phyloP scores from a whole-genome alignment of 2,888 invertebrate species.

The Apamea epomidion region DNA sequence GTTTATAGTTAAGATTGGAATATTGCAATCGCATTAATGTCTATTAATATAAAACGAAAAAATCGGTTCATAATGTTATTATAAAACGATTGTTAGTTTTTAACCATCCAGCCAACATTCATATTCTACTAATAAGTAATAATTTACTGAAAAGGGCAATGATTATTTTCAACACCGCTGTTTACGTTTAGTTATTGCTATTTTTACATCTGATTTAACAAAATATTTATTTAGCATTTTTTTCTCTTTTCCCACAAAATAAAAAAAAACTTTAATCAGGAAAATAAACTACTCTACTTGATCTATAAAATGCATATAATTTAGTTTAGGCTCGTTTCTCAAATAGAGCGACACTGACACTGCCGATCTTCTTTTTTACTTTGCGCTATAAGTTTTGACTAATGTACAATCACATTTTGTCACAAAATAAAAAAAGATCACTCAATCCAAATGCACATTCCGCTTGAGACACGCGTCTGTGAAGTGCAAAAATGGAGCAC shows the following conservation, averaged over 20 bases:
- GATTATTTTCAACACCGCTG: conserved; percentile 1
- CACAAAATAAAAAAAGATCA: too few species aligned
- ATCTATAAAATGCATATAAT: conserved; percentile 5
- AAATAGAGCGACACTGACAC: conserved; percentile 14
- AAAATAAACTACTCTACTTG: conserved; percentile 8
- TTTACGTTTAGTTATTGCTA: conserved; percentile 21
- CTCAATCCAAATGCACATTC: too few species aligned
- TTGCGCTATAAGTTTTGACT: too few species aligned
- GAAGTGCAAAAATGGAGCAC: too few species aligned
- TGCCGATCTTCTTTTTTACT: conserved; percentile 14
- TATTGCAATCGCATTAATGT: conserved; percentile 9
- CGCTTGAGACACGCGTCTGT: too few species aligned
- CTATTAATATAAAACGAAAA: conserved; percentile 10
- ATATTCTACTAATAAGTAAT: conserved; percentile 7
- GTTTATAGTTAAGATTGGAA: conserved; percentile 3
- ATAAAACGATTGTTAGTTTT: conserved; percentile 5
- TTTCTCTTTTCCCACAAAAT: conserved; percentile 7
- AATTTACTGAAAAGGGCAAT: conserved; percentile 12
- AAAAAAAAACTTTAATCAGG: conserved; percentile 1
- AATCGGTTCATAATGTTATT: conserved; percentile 4
- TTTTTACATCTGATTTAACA: conserved; percentile 10
- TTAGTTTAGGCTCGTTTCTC: conserved; percentile 1
- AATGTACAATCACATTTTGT: too few species aligned
- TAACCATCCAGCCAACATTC: conserved; percentile 9
- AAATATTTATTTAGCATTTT: conserved; percentile 3